phyloP scores from a whole-genome alignment of 1,140 invertebrate species.

The Mizuhopecten yessoensis region DNA sequence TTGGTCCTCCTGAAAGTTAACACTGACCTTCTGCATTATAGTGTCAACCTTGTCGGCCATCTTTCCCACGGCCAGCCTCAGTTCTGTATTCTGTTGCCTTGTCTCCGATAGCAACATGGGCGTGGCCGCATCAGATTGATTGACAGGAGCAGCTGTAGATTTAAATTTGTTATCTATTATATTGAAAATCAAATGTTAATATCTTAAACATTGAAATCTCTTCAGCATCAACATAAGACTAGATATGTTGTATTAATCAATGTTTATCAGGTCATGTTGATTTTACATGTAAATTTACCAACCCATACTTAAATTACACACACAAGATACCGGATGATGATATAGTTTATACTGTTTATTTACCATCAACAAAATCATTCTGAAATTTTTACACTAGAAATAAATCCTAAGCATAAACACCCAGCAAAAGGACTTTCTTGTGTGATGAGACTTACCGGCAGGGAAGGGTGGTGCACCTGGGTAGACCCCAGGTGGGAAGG shows the following conservation, averaged over 20 bases:
- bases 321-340: too few relatives aligned
- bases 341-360: too few relatives aligned
- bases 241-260: too few relatives aligned
- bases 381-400: neutral
- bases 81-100: constrained; percentile 82
- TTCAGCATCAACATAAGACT: too few relatives aligned
- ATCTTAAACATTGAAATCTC: too few relatives aligned
- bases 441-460: neutral
- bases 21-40: constrained; percentile 80
- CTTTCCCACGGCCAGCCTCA: constrained; percentile 80
- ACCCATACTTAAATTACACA: too few relatives aligned
- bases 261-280: too few relatives aligned
- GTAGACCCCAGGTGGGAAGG: constrained; percentile 45
- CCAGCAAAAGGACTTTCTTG: too few relatives aligned
- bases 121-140: constrained; percentile 52
- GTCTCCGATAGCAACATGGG: constrained; percentile 81
- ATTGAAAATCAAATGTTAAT: too few relatives aligned
- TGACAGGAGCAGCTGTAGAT: constrained; percentile 57
- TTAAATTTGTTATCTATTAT: too few relatives aligned
- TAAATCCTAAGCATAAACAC: neutral
- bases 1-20: neutral
- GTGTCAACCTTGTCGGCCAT: constrained; percentile 82
- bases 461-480: neutral
- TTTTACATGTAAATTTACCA: too few relatives aligned
- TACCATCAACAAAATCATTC: neutral